Evolutionary conservation across 1,140 invertebrate genomes (phyloP), one percentile per base, ranked within the genome.

Genomic region (Hetaerina americana): DNA sequence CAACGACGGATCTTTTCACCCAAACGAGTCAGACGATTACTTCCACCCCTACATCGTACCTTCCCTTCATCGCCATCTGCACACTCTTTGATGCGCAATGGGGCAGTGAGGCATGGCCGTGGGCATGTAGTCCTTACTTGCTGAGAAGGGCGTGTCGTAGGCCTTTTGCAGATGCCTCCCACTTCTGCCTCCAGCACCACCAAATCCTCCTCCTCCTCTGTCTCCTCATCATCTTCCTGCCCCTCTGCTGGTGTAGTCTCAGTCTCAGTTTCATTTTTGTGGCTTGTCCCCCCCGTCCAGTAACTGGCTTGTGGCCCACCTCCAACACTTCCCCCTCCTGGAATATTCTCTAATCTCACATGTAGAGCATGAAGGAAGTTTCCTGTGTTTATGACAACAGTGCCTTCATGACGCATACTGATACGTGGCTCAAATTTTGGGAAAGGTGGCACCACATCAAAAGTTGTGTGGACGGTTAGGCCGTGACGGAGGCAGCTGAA

Each of bases 331-430:
- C 40, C 40, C 15, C 15, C 40, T 18, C 40, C 40, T 18, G 2
- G 40, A n/a, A 57, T n/a, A 69, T 80, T 77, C 71, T 84, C 81
- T 68, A 87, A 77, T 71, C 85, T 80, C 24, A 86, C 81, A 73
- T 79, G 82, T 25, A 91, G 77, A 24, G 88, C 85, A 72, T 90
- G 86, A 26, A 91, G 80, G 74, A 89, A 89, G 77, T 90, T 89
- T 18, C 89, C 89, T 5, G 89, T 89, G 76, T 91, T 91, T 24
- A 91, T 81, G 12, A 90, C 83, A 31, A 89, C 86, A 68, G 86
- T 83, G 72, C 88, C 86, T 76, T 87, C 84, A 70, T 85, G 83
- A 76, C 88, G 88, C 67, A 90, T 79, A 75, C 86, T 85, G 15
- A 88, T 83, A 24, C 81, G 78, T 5, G 87, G 84, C 72, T 84